Evolutionary conservation across 2,888 invertebrate species (phyloP).

Genomic region (Mythimna ferrago): DNA sequence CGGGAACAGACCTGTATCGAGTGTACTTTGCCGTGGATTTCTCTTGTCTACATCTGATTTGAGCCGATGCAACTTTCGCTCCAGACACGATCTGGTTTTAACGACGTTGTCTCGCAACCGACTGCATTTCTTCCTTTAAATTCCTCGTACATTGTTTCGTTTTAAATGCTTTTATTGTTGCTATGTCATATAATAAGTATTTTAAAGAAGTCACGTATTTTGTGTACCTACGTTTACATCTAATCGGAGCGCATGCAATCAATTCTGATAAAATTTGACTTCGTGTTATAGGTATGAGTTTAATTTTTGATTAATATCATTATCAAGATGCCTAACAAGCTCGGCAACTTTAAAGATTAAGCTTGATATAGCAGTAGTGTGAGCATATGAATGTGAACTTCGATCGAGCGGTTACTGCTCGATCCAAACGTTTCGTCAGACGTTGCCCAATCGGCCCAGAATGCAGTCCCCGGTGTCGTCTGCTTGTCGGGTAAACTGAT

Average conservation of each 20-base stretch:
- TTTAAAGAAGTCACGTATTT: conserved; percentile 28
- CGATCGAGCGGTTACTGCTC: conserved; percentile 54
- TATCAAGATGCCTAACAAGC: conserved; percentile 2
- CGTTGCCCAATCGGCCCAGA: conserved; percentile 82
- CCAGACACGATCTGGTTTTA: conserved; percentile 83
- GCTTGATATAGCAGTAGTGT: background rate
- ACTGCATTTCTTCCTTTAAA: conserved; percentile 64
- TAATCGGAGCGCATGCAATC: conserved; percentile 27
- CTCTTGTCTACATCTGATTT: conserved; percentile 85
- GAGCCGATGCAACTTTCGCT: conserved; percentile 84
- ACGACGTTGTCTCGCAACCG: conserved; percentile 69
- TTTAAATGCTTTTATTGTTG: conserved; percentile 30
- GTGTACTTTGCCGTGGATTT: conserved; percentile 78
- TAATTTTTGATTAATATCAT: conserved; percentile 16
- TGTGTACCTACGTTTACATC: background rate
- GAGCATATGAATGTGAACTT: conserved; percentile 57
- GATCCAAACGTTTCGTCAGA: conserved; percentile 71
- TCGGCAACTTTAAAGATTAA: background rate
- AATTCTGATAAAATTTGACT: conserved; percentile 28
- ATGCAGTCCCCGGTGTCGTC: conserved; percentile 78
- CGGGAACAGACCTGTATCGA: conserved; percentile 78
- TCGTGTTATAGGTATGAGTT: conserved; percentile 19
- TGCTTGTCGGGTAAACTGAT: conserved; percentile 63
- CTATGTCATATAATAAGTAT: conserved; percentile 17
- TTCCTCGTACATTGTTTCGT: conserved; percentile 56